These are phyloP conservation scores for Oryzias woworae DNA, from an alignment of 2,113 vertebrate genomes.

Conservation along the genomic window DNA sequence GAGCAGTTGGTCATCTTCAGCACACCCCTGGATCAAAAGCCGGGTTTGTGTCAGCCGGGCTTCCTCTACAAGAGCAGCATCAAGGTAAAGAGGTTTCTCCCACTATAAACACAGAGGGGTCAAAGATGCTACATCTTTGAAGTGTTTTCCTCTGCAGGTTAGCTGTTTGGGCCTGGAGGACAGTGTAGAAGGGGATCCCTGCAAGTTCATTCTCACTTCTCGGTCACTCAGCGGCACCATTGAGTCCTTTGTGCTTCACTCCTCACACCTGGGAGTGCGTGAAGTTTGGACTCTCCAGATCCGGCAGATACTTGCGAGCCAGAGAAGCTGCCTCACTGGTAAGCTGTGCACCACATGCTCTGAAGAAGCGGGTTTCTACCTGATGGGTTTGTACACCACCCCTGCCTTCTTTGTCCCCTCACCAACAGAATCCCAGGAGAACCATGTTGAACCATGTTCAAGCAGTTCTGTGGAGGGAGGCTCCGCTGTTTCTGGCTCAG, in stretches of 20 bases:
- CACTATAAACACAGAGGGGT: no score
- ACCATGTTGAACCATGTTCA: slow-evolving; percentile 79
- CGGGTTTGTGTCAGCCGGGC: slow-evolving; percentile 93
- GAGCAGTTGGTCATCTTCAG: slow-evolving; percentile 98
- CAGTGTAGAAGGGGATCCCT: slow-evolving; percentile 89
- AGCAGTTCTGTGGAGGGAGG: slow-evolving; percentile 65
- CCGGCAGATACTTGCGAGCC: slow-evolving; percentile 95
- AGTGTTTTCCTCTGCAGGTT: slow-evolving; percentile 71
- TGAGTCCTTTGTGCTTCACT: slow-evolving; percentile 91
- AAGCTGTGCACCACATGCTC: slow-evolving; percentile 26
- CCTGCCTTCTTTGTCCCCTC: slow-evolving; percentile 51
- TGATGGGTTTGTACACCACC: no score
- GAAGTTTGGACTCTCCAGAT: slow-evolving; percentile 97
- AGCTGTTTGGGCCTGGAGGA: slow-evolving; percentile 96
- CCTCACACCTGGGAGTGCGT: slow-evolving; percentile 88
- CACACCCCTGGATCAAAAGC: slow-evolving; percentile 96
- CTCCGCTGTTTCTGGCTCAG: slow-evolving; percentile 69
- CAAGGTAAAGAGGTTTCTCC: slow-evolving; percentile 79
- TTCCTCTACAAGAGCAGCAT: slow-evolving; percentile 98
- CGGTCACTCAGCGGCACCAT: slow-evolving; percentile 79
- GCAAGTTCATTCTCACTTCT: slow-evolving; percentile 93
- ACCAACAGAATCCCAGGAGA: slow-evolving; percentile 95
- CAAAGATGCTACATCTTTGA: no score
- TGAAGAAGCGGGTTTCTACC: no score
- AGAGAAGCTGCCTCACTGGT: slow-evolving; percentile 97